phyloP scores from a whole-genome alignment of 2,113 vertebrate genomes.

The Arizona elegans region DNA sequence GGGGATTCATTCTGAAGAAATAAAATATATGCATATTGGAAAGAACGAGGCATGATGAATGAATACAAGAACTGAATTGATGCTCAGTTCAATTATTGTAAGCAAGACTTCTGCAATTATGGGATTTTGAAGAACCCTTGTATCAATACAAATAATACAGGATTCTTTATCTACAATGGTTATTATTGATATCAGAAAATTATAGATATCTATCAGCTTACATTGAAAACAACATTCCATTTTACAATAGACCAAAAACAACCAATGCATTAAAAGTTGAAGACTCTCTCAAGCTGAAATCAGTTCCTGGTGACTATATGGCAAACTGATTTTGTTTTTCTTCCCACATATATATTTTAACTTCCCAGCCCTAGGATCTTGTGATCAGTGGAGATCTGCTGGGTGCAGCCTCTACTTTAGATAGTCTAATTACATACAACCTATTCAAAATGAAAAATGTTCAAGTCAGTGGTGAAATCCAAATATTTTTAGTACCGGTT shows the following conservation, averaged over 20 bases:
- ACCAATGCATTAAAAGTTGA: not conserved
- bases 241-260: not conserved
- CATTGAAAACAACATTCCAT: not conserved
- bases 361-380: not conserved
- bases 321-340: not conserved
- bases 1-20: constrained; percentile 27
- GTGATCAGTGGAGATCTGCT: not conserved
- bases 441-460: not conserved
- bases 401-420: not conserved
- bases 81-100: accelerated
- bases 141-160: constrained; percentile 11
- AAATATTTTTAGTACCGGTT: too few species aligned
- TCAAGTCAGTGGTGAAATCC: too few species aligned
- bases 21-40: constrained; percentile 24
- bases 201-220: not conserved
- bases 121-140: constrained; percentile 7
- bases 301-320: not conserved
- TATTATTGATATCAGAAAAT: not conserved
- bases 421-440: not conserved
- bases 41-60: constrained; percentile 17
- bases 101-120: constrained; percentile 20
- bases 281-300: not conserved
- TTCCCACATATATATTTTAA: not conserved
- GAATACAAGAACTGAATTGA: constrained; percentile 33
- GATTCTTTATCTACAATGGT: constrained; percentile 6